phyloP scores from a whole-genome alignment of 2,888 invertebrate species.

The Clitarchus hookeri region DNA sequence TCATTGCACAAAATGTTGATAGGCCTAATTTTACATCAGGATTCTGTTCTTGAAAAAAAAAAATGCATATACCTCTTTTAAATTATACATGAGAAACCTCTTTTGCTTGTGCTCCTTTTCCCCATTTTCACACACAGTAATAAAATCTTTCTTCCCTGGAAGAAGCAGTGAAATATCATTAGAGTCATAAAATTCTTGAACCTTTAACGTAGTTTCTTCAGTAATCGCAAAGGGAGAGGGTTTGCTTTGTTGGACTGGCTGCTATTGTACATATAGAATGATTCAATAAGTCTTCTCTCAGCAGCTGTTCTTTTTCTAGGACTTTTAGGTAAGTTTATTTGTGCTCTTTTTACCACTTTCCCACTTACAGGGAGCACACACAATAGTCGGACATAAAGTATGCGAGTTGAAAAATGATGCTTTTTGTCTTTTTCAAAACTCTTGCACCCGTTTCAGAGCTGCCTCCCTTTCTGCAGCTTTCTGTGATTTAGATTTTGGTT shows the following conservation, averaged over 20 bases:
- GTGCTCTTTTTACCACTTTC: background rate
- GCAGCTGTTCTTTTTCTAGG: background rate
- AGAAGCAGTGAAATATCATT: background rate
- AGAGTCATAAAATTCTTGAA: background rate
- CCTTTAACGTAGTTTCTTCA: background rate
- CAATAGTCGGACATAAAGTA: background rate
- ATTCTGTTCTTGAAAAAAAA: background rate
- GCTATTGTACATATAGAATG: background rate
- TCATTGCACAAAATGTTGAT: background rate
- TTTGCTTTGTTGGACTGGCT: background rate
- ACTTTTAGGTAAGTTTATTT: background rate
- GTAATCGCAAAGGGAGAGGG: background rate
- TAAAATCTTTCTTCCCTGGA: constrained; percentile 3
- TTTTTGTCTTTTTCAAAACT: background rate
- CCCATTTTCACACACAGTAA: background rate
- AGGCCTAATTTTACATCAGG: background rate
- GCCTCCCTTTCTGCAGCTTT: background rate
- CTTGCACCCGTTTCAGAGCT: background rate
- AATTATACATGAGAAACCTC: background rate
- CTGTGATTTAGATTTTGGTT: constrained; percentile 4
- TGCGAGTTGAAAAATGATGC: background rate
- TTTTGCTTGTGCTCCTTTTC: background rate
- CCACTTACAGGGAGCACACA: background rate
- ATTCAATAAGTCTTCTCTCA: background rate
- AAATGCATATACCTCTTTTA: background rate